These are phyloP conservation scores for Phylloscopus trochilus DNA, from an alignment of 2,113 vertebrate species.

Conservation along the genomic window DNA sequence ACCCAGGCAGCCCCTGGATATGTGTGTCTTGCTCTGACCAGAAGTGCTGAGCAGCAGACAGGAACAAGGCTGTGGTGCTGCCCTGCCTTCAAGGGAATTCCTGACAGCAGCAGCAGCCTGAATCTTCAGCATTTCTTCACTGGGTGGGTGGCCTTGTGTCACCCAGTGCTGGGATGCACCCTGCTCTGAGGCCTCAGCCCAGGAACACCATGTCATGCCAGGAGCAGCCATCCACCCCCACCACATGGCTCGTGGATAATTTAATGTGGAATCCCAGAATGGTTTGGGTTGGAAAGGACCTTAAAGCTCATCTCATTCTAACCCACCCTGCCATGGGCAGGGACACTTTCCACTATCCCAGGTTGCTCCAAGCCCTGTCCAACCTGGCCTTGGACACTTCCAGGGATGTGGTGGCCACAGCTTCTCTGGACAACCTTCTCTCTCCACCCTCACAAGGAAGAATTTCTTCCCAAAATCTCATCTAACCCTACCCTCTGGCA, in stretches of 20 bases:
- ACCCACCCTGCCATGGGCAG: background rate
- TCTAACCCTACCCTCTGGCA: background rate
- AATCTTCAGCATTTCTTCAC: background rate
- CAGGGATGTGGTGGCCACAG: background rate
- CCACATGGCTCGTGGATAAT: background rate
- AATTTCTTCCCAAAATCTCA: background rate
- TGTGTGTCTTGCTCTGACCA: background rate
- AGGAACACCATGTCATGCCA: background rate
- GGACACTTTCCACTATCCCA: background rate
- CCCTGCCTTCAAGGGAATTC: background rate
- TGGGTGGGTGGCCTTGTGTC: background rate
- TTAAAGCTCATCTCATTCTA: background rate
- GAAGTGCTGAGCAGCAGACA: background rate
- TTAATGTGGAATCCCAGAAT: background rate
- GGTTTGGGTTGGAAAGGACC: background rate
- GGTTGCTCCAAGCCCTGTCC: accelerated
- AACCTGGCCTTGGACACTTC: background rate
- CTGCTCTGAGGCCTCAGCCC: background rate
- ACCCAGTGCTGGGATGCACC: background rate
- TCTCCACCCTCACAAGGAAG: background rate
- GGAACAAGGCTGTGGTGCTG: background rate
- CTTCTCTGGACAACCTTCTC: accelerated
- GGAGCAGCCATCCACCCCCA: background rate
- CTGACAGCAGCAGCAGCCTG: background rate
- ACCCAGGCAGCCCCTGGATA: background rate